These are phyloP conservation scores for Sturnira hondurensis DNA, from an alignment of 2,113 vertebrate genomes.

Conservation along the genomic window DNA sequence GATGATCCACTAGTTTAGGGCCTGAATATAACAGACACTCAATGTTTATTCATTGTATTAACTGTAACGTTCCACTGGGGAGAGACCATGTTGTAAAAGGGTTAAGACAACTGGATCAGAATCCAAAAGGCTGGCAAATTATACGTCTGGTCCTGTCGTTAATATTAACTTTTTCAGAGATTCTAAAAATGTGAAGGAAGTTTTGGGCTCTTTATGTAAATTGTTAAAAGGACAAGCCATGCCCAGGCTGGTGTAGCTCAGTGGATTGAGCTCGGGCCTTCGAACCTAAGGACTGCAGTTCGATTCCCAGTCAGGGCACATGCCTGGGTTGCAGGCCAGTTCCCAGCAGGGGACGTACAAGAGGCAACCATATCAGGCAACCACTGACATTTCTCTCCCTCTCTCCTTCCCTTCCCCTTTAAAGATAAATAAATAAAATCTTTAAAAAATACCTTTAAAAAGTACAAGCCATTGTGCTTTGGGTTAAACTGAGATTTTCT, in stretches of 20 bases:
- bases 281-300: no score
- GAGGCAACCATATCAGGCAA: no score
- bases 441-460: no score
- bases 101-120: neutral
- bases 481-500: neutral
- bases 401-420: no score
- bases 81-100: neutral
- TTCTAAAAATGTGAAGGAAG: neutral
- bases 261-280: no score
- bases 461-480: neutral
- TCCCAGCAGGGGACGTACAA: no score
- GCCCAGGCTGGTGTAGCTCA: no score
- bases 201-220: neutral
- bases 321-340: no score
- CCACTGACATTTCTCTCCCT: no score
- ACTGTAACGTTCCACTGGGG: neutral
- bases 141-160: neutral
- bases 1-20: neutral
- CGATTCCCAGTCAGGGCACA: no score
- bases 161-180: neutral
- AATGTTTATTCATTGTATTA: constrained; percentile 31
- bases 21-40: neutral
- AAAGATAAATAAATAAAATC: no score
- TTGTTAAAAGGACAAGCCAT: neutral
- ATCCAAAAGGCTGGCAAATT: neutral